A percentile compares a stretch with the other conserved stretches of the same genome.
Evolutionary conservation across 2,888 invertebrate species (phyloP).

Genomic region (Lithosia quadra): DNA sequence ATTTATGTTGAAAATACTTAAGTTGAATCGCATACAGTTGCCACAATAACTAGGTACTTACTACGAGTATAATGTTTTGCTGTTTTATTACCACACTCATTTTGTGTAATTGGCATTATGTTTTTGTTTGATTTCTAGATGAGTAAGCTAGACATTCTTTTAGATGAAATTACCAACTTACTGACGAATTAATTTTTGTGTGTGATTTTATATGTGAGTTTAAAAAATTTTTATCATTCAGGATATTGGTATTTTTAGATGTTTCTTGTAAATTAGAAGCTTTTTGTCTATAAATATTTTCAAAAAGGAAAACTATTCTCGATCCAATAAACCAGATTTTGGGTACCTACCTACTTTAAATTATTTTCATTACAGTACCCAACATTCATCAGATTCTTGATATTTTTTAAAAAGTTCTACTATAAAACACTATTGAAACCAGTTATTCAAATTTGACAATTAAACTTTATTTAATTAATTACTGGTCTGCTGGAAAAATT

Average conservation of each 20-base stretch:
- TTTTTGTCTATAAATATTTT: background rate
- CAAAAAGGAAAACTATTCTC: background rate
- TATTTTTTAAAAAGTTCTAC: conserved; percentile 18
- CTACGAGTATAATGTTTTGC: conserved; percentile 15
- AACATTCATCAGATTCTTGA: conserved; percentile 16
- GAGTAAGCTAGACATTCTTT: conserved; percentile 15
- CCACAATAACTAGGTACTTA: background rate
- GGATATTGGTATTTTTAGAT: background rate
- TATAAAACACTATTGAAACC: conserved; percentile 31
- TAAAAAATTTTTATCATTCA: background rate
- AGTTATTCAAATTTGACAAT: conserved; percentile 58
- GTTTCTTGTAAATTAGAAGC: background rate
- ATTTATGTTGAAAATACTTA: conserved; percentile 3
- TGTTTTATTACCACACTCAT: conserved; percentile 13
- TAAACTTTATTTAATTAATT: conserved; percentile 60
- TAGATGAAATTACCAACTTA: background rate
- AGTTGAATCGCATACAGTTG: background rate
- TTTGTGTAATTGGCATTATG: conserved; percentile 13
- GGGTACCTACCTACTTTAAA: background rate
- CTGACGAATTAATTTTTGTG: background rate
- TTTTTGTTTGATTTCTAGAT: conserved; percentile 18
- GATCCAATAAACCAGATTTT: background rate
- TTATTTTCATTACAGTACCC: conserved; percentile 10
- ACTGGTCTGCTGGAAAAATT: conserved; percentile 65
- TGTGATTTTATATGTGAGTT: background rate